Conservation (phyloP, 2,888 invertebrate species). For the Platycheirus rosarum region DNA sequence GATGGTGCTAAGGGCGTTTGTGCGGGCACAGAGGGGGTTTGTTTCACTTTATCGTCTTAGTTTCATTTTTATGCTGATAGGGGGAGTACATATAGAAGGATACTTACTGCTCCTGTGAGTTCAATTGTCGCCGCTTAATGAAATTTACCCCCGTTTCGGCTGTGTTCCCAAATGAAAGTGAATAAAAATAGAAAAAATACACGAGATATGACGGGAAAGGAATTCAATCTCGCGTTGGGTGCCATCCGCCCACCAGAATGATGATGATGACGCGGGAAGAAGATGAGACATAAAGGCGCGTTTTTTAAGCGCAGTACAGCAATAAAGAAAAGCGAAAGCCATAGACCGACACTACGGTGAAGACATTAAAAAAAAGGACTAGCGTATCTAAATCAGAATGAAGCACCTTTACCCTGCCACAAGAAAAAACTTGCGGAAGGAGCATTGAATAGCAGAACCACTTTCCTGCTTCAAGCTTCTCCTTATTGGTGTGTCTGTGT, state of each 20-base stretch:
- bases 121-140: slow-evolving; percentile 74
- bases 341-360: slow-evolving; percentile 18
- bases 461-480: slow-evolving; percentile 37
- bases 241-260: slow-evolving; percentile 3
- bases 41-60: slow-evolving; percentile 61
- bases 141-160: slow-evolving; percentile 60
- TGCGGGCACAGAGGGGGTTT: slow-evolving; percentile 7
- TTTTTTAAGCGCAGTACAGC: slow-evolving; percentile 52
- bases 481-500: background rate
- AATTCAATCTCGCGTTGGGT: slow-evolving; percentile 59
- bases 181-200: too few species aligned
- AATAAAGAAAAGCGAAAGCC: slow-evolving; percentile 62
- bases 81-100: slow-evolving; percentile 34
- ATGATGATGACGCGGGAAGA: slow-evolving; percentile 34
- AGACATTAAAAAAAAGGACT: slow-evolving; percentile 61
- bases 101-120: slow-evolving; percentile 67
- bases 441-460: slow-evolving; percentile 18
- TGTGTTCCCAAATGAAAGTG: slow-evolving; percentile 8
- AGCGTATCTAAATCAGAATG: slow-evolving; percentile 64
- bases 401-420: slow-evolving; percentile 38
- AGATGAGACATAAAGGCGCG: slow-evolving; percentile 41
- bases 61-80: slow-evolving; percentile 65
- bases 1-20: slow-evolving; percentile 51
- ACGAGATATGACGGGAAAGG: slow-evolving; percentile 29
- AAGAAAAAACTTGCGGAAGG: background rate